Conservation (phyloP, 2,888 invertebrate genomes). For the Melinaea marsaeus region DNA sequence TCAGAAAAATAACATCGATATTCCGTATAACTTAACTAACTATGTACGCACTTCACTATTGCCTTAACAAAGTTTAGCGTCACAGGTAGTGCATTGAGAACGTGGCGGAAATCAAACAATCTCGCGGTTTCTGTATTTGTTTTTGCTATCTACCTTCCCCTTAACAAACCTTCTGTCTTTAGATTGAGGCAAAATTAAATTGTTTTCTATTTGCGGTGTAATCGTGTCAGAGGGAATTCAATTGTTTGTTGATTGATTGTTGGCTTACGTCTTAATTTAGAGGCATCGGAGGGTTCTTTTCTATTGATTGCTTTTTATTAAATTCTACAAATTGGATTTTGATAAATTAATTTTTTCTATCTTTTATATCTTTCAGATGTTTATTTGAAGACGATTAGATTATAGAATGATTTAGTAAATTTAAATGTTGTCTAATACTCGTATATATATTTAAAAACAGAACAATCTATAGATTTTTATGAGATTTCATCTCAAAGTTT, state of each 20-base stretch:
- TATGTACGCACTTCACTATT: slow-evolving; percentile 32
- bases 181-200: slow-evolving; percentile 14
- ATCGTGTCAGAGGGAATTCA: slow-evolving; percentile 13
- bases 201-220: neutral
- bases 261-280: slow-evolving; percentile 25
- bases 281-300: slow-evolving; percentile 7
- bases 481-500: too few species aligned
- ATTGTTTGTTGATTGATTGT: slow-evolving; percentile 23
- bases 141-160: slow-evolving; percentile 30
- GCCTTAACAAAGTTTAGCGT: slow-evolving; percentile 44
- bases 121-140: slow-evolving; percentile 40
- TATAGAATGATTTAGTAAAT: too few species aligned
- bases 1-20: too few species aligned
- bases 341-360: too few species aligned
- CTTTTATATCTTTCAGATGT: too few species aligned
- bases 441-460: too few species aligned
- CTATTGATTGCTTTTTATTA: neutral
- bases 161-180: neutral
- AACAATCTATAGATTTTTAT: too few species aligned
- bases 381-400: too few species aligned
- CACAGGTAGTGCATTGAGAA: slow-evolving; percentile 48
- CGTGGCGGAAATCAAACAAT: slow-evolving; percentile 58
- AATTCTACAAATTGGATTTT: too few species aligned
- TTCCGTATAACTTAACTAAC: too few species aligned
- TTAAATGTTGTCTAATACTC: too few species aligned